These are phyloP conservation scores for Thaleichthys pacificus DNA, from an alignment of 2,797 vertebrate species.

Conservation along the genomic window DNA sequence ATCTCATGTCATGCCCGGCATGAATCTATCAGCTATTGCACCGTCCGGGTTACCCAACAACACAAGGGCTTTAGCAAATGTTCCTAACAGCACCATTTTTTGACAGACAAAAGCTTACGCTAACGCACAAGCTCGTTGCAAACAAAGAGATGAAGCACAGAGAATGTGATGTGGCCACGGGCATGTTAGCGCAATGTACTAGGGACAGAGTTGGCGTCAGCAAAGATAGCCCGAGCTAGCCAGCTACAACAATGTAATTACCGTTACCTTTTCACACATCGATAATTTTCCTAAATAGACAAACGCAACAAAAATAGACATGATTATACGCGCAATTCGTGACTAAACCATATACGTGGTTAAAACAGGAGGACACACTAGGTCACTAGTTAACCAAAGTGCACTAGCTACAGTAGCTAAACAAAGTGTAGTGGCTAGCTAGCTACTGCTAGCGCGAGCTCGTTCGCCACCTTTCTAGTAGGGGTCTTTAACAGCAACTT, in stretches of 20 bases:
- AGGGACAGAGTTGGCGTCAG: background rate
- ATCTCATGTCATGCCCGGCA: background rate
- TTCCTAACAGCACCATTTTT: background rate
- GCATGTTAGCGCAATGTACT: background rate
- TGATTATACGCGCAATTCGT: no score
- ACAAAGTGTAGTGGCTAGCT: conserved; percentile 51
- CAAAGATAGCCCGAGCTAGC: conserved; percentile 2
- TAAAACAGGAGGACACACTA: no score
- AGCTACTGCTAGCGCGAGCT: conserved; percentile 38
- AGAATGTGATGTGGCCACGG: background rate
- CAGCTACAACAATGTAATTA: background rate
- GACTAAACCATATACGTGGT: no score
- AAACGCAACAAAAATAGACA: no score
- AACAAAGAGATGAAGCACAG: background rate
- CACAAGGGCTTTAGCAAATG: background rate
- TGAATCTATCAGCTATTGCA: background rate
- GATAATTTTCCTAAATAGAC: no score
- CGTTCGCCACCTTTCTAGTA: background rate
- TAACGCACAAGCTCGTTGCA: background rate
- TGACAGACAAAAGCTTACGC: background rate
- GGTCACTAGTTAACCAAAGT: conserved; percentile 73
- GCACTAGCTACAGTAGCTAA: conserved; percentile 23
- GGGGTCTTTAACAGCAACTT: conserved; percentile 66
- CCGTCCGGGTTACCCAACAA: background rate
- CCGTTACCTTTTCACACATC: background rate